A percentile compares a stretch with the other conserved stretches of the same genome.
Evolutionary conservation across 2,113 vertebrate species (phyloP).

Genomic region (Podocnemis expansa): DNA sequence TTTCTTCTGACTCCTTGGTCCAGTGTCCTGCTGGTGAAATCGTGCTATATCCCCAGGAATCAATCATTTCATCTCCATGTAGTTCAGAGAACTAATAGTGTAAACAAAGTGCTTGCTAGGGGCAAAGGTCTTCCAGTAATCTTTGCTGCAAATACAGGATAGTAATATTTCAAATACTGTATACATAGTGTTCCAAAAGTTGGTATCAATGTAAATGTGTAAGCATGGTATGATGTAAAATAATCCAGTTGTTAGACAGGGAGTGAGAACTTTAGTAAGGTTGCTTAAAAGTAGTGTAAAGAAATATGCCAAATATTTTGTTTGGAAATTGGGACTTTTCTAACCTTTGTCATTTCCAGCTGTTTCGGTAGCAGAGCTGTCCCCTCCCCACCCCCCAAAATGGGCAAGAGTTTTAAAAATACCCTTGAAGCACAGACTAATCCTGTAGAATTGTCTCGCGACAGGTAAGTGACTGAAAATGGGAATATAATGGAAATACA

Average conservation of each 20-base stretch:
- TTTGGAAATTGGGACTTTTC: not conserved
- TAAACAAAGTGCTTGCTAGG: not conserved
- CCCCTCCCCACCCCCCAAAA: no score
- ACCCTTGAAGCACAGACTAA: not conserved
- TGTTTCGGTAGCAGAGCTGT: not conserved
- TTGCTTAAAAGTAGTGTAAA: not conserved
- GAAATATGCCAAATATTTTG: not conserved
- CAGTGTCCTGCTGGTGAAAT: not conserved
- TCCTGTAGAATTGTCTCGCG: slow-evolving; percentile 20
- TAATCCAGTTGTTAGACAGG: not conserved
- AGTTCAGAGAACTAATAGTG: not conserved
- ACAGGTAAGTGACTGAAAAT: slow-evolving; percentile 1
- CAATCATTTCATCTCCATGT: rapidly evolving
- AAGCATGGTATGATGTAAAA: not conserved
- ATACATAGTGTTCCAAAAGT: not conserved
- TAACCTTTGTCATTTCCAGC: not conserved
- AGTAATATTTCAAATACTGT: not conserved
- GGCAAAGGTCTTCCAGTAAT: not conserved
- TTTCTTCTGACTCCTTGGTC: not conserved
- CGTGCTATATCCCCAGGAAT: not conserved
- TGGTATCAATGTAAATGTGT: not conserved
- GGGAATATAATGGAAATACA: not conserved
- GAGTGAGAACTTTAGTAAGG: not conserved
- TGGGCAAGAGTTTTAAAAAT: not conserved
- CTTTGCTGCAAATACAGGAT: not conserved